A percentile compares a stretch with the other conserved stretches of the same genome.
These are phyloP conservation scores for Miltochrista miniata DNA, from an alignment of 2,888 invertebrate genomes.

Conservation along the genomic window DNA sequence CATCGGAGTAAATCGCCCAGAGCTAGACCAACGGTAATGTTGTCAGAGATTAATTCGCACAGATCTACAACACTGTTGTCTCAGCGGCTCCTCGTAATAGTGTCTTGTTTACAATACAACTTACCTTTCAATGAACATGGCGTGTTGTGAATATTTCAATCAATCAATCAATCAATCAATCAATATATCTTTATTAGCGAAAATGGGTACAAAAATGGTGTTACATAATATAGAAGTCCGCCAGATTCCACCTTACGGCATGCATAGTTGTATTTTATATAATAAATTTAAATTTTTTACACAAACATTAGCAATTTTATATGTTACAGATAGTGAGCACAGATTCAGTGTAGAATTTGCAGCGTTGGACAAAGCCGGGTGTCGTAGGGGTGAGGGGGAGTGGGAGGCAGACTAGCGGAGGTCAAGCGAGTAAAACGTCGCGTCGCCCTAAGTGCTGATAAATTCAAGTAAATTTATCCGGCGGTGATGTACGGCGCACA, in stretches of 20 bases:
- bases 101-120: slow-evolving; percentile 19
- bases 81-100: slow-evolving; percentile 13
- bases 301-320: no score
- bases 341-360: slow-evolving; percentile 6
- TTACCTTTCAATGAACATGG: slow-evolving; percentile 38
- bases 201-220: no score
- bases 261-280: no score
- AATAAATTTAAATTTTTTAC: no score
- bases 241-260: no score
- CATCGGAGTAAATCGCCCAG: not conserved
- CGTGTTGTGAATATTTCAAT: slow-evolving; percentile 35
- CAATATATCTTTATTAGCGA: no score
- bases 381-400: not conserved
- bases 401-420: slow-evolving; percentile 5
- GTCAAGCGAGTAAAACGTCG: slow-evolving; percentile 41
- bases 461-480: slow-evolving; percentile 40
- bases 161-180: no score
- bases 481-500: slow-evolving; percentile 21
- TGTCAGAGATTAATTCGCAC: not conserved
- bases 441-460: slow-evolving; percentile 34
- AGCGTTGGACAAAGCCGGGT: slow-evolving; percentile 2
- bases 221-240: no score
- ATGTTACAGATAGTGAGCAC: no score
- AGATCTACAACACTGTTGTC: not conserved
- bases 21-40: not conserved